Evolutionary conservation across 2,797 vertebrate species (phyloP).

Genomic region (Molossus alvarezi): DNA sequence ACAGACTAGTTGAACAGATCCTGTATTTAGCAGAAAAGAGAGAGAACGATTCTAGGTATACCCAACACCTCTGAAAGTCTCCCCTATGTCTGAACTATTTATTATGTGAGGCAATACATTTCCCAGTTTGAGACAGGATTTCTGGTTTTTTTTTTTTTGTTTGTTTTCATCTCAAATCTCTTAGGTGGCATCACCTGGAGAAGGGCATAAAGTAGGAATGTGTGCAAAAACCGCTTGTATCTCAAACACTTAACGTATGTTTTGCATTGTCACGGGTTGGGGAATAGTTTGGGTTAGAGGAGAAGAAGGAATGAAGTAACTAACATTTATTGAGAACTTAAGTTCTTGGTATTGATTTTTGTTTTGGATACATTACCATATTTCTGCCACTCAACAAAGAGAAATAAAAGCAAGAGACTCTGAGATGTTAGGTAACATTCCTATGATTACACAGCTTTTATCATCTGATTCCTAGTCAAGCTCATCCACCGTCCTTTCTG

Average conservation of each 20-base stretch:
- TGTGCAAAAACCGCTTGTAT: neutral
- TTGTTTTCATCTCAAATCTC: neutral
- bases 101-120: neutral
- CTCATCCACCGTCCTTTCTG: neutral
- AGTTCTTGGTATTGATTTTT: neutral
- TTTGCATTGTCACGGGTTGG: neutral
- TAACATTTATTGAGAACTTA: neutral
- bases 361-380: neutral
- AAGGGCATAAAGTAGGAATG: neutral
- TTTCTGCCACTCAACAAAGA: neutral
- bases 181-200: neutral
- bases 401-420: conserved; percentile 6
- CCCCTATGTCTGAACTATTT: neutral
- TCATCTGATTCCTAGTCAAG: neutral
- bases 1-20: neutral
- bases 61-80: neutral
- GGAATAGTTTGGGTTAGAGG: neutral
- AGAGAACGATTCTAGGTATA: neutral
- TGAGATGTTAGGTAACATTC: neutral
- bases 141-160: neutral
- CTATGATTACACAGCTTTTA: neutral
- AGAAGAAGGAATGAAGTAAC: neutral
- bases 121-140: neutral
- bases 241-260: neutral
- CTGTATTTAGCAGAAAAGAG: neutral